These are phyloP conservation scores for Gambelia wislizenii DNA, from an alignment of 2,797 vertebrate genomes.

Conservation along the genomic window DNA sequence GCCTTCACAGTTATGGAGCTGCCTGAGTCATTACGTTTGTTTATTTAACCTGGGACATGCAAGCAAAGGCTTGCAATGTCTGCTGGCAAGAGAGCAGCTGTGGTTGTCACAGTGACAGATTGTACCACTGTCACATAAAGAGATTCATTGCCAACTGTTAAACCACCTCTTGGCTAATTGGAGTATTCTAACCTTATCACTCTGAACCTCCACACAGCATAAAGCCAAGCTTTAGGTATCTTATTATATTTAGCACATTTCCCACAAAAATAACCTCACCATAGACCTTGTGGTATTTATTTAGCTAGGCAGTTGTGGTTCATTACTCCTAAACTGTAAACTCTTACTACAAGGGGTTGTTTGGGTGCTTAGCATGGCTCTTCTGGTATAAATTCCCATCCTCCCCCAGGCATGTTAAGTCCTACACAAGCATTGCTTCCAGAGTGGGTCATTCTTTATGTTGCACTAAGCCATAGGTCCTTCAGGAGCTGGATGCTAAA, in stretches of 20 bases:
- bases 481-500: neutral
- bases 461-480: conserved; percentile 33
- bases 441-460: neutral
- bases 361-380: conserved; percentile 34
- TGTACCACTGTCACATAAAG: neutral
- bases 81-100: neutral
- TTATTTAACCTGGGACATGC: conserved; percentile 61
- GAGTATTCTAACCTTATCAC: neutral
- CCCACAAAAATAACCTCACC: conserved; percentile 42
- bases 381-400: conserved; percentile 57
- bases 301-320: conserved; percentile 55
- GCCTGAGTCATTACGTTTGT: conserved; percentile 63
- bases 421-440: neutral
- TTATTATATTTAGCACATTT: neutral
- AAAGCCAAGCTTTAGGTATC: neutral
- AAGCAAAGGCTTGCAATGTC: conserved; percentile 7
- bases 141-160: neutral
- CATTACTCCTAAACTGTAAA: conserved; percentile 56
- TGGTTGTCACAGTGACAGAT: conserved; percentile 4
- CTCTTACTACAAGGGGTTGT: conserved; percentile 58
- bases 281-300: conserved; percentile 40
- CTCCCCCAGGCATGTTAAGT: conserved; percentile 30
- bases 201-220: neutral
- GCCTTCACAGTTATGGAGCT: conserved; percentile 57
- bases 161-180: neutral